Evolutionary conservation across 2,113 vertebrate species (phyloP).

Genomic region (Tachysurus vachellii): DNA sequence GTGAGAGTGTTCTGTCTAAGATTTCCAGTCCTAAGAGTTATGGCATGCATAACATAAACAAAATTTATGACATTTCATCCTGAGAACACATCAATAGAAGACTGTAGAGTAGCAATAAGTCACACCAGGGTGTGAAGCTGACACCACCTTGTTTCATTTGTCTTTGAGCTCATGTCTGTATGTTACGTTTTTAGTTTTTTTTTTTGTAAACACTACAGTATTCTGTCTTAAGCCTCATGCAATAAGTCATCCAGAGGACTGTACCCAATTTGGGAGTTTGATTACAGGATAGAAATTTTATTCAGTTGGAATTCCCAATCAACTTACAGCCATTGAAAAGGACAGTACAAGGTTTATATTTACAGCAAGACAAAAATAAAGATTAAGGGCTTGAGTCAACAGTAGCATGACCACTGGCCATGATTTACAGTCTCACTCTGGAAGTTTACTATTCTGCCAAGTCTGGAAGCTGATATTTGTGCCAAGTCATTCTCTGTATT

Average conservation of each 20-base stretch:
- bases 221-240: not conserved
- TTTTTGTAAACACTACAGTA: not conserved
- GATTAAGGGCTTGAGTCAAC: conserved; percentile 48
- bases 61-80: conserved; percentile 40
- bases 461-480: conserved; percentile 58
- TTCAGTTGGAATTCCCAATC: not conserved
- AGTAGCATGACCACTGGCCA: conserved; percentile 54
- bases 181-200: not conserved
- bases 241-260: not conserved
- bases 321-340: not conserved
- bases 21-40: conserved; percentile 8
- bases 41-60: conserved; percentile 28
- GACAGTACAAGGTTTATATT: conserved; percentile 49
- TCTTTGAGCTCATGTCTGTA: conserved; percentile 37
- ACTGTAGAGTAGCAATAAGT: conserved; percentile 39
- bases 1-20: not conserved
- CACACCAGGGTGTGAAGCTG: conserved; percentile 34
- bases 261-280: not conserved
- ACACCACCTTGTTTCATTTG: conserved; percentile 42
- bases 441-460: not conserved
- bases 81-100: conserved; percentile 23
- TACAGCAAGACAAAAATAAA: conserved; percentile 54
- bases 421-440: not conserved
- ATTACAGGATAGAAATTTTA: not conserved
- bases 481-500: conserved; percentile 36